These are phyloP conservation scores for Drosophila macrospina DNA, from an alignment of 2,888 invertebrate genomes.

Conservation along the genomic window DNA sequence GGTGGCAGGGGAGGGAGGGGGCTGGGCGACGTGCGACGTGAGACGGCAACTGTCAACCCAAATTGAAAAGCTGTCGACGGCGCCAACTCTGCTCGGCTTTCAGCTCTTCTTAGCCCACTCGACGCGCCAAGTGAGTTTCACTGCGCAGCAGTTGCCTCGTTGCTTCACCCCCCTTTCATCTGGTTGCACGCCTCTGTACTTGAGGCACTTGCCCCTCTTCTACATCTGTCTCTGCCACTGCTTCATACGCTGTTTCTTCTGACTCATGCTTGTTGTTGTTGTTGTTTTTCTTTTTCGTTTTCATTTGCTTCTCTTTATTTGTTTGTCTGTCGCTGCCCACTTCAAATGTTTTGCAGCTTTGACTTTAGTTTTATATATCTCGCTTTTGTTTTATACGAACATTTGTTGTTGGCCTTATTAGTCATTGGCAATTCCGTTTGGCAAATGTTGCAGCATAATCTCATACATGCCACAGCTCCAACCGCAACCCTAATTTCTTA, in stretches of 20 bases:
- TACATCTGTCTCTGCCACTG: slow-evolving; percentile 18
- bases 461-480: slow-evolving; percentile 15
- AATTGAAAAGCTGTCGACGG: slow-evolving; percentile 47
- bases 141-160: slow-evolving; percentile 20
- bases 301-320: slow-evolving; percentile 16
- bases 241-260: slow-evolving; percentile 25
- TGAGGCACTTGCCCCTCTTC: slow-evolving; percentile 25
- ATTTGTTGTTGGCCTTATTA: slow-evolving; percentile 62
- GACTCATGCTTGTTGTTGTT: slow-evolving; percentile 40
- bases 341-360: slow-evolving; percentile 44
- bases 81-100: slow-evolving; percentile 50
- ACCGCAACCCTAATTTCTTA: background rate
- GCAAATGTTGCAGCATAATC: slow-evolving; percentile 59
- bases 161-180: background rate
- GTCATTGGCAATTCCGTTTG: slow-evolving; percentile 59
- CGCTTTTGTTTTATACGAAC: slow-evolving; percentile 6
- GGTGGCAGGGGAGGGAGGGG: background rate
- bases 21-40: background rate
- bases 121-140: slow-evolving; percentile 53
- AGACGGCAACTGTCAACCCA: slow-evolving; percentile 47
- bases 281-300: slow-evolving; percentile 14
- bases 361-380: slow-evolving; percentile 32
- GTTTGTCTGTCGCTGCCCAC: slow-evolving; percentile 52
- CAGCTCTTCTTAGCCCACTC: slow-evolving; percentile 36
- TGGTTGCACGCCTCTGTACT: slow-evolving; percentile 25